These are phyloP conservation scores for Cetonia aurata DNA, from an alignment of 2,888 invertebrate species.

Conservation along the genomic window DNA sequence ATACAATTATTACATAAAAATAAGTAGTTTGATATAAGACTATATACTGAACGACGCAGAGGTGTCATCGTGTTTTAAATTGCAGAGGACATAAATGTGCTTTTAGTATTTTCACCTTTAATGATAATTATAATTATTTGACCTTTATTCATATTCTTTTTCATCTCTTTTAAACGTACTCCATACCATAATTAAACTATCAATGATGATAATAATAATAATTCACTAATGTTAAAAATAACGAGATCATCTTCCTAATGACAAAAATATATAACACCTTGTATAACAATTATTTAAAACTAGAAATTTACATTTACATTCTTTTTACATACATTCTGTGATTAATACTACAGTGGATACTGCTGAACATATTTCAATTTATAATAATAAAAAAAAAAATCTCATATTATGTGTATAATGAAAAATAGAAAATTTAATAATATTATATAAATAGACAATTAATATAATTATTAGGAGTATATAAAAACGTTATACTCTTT, in stretches of 20 bases:
- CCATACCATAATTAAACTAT: constrained; percentile 39
- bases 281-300: constrained; percentile 43
- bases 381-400: constrained; percentile 1
- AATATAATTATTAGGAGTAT: neutral
- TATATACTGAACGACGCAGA: constrained; percentile 24
- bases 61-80: constrained; percentile 15
- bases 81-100: constrained; percentile 41
- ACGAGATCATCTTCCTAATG: constrained; percentile 62
- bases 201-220: constrained; percentile 46
- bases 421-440: neutral
- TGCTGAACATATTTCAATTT: constrained; percentile 24
- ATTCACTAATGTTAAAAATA: constrained; percentile 55
- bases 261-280: constrained; percentile 54
- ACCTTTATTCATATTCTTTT: constrained; percentile 9
- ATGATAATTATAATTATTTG: constrained; percentile 1
- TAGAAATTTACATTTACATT: constrained; percentile 14
- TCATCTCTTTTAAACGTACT: constrained; percentile 22
- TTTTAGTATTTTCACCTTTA: constrained; percentile 16
- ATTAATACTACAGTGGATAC: constrained; percentile 39
- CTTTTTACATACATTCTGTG: constrained; percentile 13
- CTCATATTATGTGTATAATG: neutral
- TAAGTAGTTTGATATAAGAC: constrained; percentile 54
- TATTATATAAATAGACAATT: neutral
- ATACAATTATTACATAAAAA: constrained; percentile 59
- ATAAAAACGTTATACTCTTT: neutral